Conservation (phyloP, 2,113 vertebrate species). For the Chionodraco myersi region DNA sequence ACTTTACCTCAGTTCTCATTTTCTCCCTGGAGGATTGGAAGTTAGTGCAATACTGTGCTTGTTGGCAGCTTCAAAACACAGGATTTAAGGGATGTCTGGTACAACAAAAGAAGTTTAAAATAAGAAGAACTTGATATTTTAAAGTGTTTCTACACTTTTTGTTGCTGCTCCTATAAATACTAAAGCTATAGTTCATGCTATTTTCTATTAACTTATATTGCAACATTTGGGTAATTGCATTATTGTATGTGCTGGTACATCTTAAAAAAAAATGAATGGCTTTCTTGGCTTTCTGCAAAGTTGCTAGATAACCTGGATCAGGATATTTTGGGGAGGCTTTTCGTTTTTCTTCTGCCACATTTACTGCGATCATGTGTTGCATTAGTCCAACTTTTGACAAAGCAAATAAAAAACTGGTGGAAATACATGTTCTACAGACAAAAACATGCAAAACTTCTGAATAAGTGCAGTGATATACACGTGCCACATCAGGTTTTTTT, state of each 20-base stretch:
- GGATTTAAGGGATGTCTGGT: background rate
- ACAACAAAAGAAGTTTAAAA: background rate
- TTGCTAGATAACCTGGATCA: background rate
- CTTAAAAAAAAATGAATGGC: background rate
- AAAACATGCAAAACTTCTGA: background rate
- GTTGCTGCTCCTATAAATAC: background rate
- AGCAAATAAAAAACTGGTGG: conserved; percentile 4
- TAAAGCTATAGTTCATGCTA: background rate
- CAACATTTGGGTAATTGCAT: background rate
- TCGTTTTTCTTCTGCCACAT: background rate
- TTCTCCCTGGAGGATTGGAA: background rate
- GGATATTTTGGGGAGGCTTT: background rate
- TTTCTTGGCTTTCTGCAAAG: conserved; percentile 1
- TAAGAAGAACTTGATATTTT: background rate
- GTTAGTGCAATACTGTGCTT: background rate
- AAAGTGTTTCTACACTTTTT: background rate
- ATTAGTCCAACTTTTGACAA: background rate
- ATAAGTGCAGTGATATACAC: fast-evolving
- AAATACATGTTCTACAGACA: background rate
- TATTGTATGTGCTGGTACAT: background rate
- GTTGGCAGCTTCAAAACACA: background rate
- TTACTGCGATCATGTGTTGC: no score
- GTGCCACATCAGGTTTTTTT: background rate
- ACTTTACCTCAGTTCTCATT: background rate
- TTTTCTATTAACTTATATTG: background rate